Base-by-base conservation (phyloP, 2,113 vertebrate species). In the Lonchura striata region DNA sequence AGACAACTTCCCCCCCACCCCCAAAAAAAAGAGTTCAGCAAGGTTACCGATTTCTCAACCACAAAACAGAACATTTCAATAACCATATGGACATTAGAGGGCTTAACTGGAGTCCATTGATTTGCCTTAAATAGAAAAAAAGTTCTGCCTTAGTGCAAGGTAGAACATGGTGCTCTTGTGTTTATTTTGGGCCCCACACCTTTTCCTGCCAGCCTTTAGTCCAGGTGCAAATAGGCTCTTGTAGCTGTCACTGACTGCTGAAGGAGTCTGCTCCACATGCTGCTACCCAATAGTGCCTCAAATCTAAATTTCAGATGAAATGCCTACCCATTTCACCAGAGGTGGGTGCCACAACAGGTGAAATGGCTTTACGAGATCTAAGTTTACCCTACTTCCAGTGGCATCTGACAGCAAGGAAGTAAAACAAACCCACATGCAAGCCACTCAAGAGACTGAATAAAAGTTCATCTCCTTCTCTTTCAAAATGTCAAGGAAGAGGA, bases 1-100 rank as follows among this genome's bases (percentile, higher is more conserved):
- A 99, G 98, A 82, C 96, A 98, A 81, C 98, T 98, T 87, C 60
- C 47, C 41, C 66, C 9, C 41, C 15, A 15, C 41, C n/a, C 60
- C 5, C 35, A 31, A 35, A 30, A 59, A 28, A 17, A 15, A 33
- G 30, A n/a, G 27, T 37, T 88, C 41, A 80, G 37, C n/a, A 80
- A 92, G 24, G 16, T 75, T 88, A 81, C 20, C 24, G 24, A 33
- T 64, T 81, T 70, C 33, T 69, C 50, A 74, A 25, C 9, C 63
- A 69, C 61, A 65, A 82, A 85, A 59, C 0, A 1, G 13, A 94
- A 69, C 11, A 30, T 22, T 60, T 56, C 11, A 9, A 46, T 81
- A 27, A 64, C 15, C 47, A 85, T 35, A 59, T 1, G 35, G n/a
- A 35, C n/a, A 10, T 59, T 35, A 35, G n/a, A 59, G 10, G 22